A percentile compares a stretch with the other conserved stretches of the same genome.
phyloP scores from a whole-genome alignment of 30 jellyfish, hydroid and myxozoan genomes.

The Phacellophora camtschatica region DNA sequence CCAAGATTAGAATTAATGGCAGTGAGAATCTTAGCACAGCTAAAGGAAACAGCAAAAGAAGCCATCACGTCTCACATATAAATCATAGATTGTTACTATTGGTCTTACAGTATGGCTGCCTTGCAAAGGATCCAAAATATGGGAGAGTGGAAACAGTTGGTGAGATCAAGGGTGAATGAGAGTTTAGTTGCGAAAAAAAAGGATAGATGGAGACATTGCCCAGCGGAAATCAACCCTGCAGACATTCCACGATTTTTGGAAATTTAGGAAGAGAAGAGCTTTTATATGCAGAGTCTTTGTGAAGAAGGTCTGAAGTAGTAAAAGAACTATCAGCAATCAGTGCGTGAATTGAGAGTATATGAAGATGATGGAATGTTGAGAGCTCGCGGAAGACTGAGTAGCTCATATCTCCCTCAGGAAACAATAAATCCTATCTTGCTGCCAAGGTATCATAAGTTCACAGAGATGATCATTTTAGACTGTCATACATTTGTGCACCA shows the following conservation, averaged over 20 bases:
- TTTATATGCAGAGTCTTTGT: neutral
- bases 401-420: neutral
- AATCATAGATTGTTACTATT: neutral
- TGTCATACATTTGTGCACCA: neutral
- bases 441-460: neutral
- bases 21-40: slow-evolving; percentile 11
- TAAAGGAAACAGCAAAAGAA: slow-evolving; percentile 15
- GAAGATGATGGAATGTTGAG: neutral
- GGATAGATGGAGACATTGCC: slow-evolving; percentile 53
- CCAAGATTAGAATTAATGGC: slow-evolving; percentile 40
- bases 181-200: neutral
- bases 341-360: neutral
- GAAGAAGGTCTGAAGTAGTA: neutral
- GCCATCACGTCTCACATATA: neutral
- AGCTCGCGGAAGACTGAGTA: neutral
- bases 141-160: slow-evolving; percentile 42
- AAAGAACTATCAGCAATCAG: neutral
- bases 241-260: neutral
- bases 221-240: slow-evolving; percentile 52
- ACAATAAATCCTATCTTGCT: neutral
- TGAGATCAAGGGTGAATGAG: slow-evolving; percentile 46
- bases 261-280: neutral
- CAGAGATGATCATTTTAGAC: neutral
- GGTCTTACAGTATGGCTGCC: slow-evolving; percentile 63
- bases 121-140: slow-evolving; percentile 30